Base-by-base conservation (phyloP, 2,113 vertebrate genomes). In the Proterorhinus semilunaris region DNA sequence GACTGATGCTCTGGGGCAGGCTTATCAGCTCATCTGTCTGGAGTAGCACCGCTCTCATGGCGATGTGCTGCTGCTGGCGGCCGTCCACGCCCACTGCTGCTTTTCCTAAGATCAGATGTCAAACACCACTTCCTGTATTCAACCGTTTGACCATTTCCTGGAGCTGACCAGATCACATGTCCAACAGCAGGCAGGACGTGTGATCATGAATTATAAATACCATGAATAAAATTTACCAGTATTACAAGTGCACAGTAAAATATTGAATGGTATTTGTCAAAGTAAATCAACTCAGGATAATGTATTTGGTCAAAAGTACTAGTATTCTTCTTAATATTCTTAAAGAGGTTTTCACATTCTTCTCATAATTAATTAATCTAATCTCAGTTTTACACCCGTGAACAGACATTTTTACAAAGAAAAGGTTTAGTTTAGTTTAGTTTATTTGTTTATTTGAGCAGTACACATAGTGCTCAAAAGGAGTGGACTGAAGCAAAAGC, bases 1-100 rank as follows among this genome's bases (percentile, higher is more conserved):
- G 84, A 81, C 76, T 78, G 85, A 83, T 64, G 62, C 71, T 81
- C 79, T 82, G 69, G 69, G 62, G 36, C 78, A 72, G 70, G 75
- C 83, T 89, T 90, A 87, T 90, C 88, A 82, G 83, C 75, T 83
- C 81, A 90, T 89, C 85, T 83, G 86, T 88, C 83, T 83, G 80
- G 79, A 87, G 82, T 63, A 86, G 79, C 80, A 67, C 81, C 46
- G 59, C 68, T 80, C 66, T 86, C 73, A 61, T 90, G 81, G 81
- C 66, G 71, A 87, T 81, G 72, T 68, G 74, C 69, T 59, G 72
- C 72, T 69, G 73, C 66, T 87, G 84, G 85, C 68, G 70, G 76
- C 61, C 68, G 16, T 84, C 80, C 87, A 83, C 79, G 2, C 82
- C 79, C 76, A 78, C 79, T 42, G 59, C 66, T 68, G 76, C 71